Evolutionary conservation across 2,113 vertebrate genomes (phyloP), one percentile per base, ranked within the genome.

Genomic region (Sclerurus mexicanus): DNA sequence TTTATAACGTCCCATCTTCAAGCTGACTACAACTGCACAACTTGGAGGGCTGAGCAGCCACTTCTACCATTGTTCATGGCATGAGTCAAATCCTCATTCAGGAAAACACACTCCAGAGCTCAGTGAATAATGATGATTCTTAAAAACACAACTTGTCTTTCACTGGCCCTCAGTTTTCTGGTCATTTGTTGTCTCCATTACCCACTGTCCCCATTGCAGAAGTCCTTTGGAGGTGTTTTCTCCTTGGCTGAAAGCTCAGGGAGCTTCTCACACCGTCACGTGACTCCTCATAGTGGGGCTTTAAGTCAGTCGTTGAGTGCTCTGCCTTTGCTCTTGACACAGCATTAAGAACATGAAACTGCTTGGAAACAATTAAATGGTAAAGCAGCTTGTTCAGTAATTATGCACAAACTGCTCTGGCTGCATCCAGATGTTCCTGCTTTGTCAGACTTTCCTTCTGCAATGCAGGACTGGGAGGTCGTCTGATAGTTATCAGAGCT

Each of bases 371-470:
- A 76, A 86, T 93, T 75, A 84, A 68, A 2, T 89, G 81, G 64
- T 64, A 81, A 93, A 87, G 72, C 58, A 82, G 28, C 76, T 66
- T 39, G 82, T 85, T 94, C 75, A 63, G 78, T 95, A 83, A 91
- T 85, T 60, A 76, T 20, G n/a, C 62, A 71, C 73, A 79, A 73
- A 93, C 39, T 50, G 56, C 31, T 88, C 76, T 64, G 68, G 52
- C 64, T 94, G 0, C 11, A 33, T 75, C 79, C 90, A 94, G 88
- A 72, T 93, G 73, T 91, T 89, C 50, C 64, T 64, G 68, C 69
- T 94, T 47, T 75, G 79, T 74, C 87, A 76, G 74, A 21, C 7
- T 78, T 89, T 4, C 50, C 55, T 72, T 49, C 72, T 78, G 52
- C 60, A 40, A 0, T 6, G 35, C n/a, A 42, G 39, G 72, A 17